Base-by-base conservation (phyloP, 2,113 vertebrate genomes). In the Scalopus aquaticus region DNA sequence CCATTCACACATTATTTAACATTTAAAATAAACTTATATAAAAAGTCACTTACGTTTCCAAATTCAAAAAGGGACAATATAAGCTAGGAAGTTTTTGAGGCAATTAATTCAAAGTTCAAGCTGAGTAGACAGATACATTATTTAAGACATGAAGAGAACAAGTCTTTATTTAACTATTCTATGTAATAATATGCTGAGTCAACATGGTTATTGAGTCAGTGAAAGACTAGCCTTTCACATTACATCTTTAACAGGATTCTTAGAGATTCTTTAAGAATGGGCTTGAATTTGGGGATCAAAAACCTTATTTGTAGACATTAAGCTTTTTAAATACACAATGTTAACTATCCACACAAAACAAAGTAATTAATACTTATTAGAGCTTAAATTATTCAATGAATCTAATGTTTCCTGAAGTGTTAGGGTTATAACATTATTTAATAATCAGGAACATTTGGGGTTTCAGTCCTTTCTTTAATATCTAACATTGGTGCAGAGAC, bases 321-420 rank as follows among this genome's bases (percentile, higher is more conserved):
- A 84, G 46, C 10, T 42, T 76, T 37, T n/a, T 91, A 79, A 74
- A 37, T 56, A 35, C 26, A 42, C 22, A 80, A 70, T 44, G n/a
- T 6, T 62, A 72, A 77, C 4, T 16, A 49, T 3, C 32, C 15
- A 30, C 0, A 39, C 30, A 60, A 42, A 4, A 46, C n/a, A 79
- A 80, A 79, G 54, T 56, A 22, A 72, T 17, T 77, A 44, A 88
- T 73, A n/a, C 78, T 1, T 13, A 62, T 74, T 3, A 70, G 42
- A 90, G 35, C 67, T 94, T 85, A 79, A 39, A 24, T 87, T 74
- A 79, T 24, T 88, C 64, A 78, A n/a, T 39, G 60, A 88, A 91
- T 65, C 46, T 15, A 46, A 24, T 32, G 46, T 39, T 84, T 65
- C 54, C 70, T 8, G 11, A 80, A 24, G 4, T 39, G 39, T 56